Conservation (phyloP, 2,797 vertebrate species). For the Sebastiscus albofasciatus region DNA sequence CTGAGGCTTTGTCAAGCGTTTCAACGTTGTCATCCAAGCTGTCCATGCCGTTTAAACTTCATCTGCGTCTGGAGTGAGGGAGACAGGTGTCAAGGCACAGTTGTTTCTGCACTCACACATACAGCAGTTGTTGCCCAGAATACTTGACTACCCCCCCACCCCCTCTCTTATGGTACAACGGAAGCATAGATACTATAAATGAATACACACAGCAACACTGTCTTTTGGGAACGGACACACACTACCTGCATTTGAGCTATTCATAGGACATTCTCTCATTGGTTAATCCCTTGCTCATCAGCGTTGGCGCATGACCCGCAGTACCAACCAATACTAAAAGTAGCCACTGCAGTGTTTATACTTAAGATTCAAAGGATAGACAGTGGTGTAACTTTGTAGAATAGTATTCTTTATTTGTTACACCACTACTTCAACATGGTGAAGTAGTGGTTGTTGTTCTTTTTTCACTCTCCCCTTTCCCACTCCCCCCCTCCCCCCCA, state of each 20-base stretch:
- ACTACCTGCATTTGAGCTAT: not conserved
- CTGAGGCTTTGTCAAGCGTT: slow-evolving; percentile 42
- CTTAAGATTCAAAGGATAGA: not conserved
- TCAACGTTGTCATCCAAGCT: slow-evolving; percentile 70
- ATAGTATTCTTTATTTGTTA: not conserved
- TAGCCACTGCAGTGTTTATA: not conserved
- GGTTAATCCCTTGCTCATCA: not conserved
- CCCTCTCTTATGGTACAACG: not conserved
- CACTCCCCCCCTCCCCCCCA: not conserved
- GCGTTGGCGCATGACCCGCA: not conserved
- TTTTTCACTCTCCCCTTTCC: not conserved
- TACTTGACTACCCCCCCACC: not conserved
- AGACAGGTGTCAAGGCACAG: slow-evolving; percentile 76
- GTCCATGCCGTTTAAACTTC: slow-evolving; percentile 66
- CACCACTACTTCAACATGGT: not conserved
- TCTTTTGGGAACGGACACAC: not conserved
- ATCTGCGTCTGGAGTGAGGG: slow-evolving; percentile 63
- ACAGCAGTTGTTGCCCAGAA: slow-evolving; percentile 30
- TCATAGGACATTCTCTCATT: not conserved
- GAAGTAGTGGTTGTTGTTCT: not conserved
- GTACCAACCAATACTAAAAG: not conserved
- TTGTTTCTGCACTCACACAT: slow-evolving; percentile 42
- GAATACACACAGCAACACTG: not conserved
- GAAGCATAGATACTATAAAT: slow-evolving; percentile 30
- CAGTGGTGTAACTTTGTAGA: not conserved